phyloP scores from a whole-genome alignment of 2,888 invertebrate genomes.

The Acanthosepion pharaonis region DNA sequence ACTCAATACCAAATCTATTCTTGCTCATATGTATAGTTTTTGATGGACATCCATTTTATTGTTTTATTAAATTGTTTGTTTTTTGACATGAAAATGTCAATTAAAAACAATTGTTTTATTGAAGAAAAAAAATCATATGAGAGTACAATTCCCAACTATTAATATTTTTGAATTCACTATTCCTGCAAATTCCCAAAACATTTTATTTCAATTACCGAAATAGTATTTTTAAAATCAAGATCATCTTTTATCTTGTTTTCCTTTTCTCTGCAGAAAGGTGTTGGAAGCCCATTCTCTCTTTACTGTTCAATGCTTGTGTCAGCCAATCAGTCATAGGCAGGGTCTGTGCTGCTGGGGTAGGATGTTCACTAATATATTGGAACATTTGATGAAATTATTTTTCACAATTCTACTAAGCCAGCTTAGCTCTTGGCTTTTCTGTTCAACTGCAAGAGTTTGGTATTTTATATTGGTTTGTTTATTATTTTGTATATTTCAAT shows the following conservation, averaged over 20 bases:
- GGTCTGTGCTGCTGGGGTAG: not conserved
- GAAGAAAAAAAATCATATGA: no score
- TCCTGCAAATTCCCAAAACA: not conserved
- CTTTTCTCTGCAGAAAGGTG: not conserved
- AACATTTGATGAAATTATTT: not conserved
- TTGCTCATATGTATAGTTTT: no score
- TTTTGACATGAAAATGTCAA: no score
- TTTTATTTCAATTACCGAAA: not conserved
- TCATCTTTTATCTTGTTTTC: not conserved
- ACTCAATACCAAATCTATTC: no score
- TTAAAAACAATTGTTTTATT: no score
- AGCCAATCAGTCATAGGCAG: not conserved
- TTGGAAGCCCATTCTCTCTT: not conserved
- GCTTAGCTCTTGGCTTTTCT: not conserved
- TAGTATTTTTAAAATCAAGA: not conserved
- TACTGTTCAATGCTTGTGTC: not conserved
- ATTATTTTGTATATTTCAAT: no score
- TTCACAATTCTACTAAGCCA: not conserved
- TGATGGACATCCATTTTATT: no score
- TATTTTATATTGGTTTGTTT: not conserved
- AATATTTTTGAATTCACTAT: no score
- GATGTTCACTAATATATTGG: not conserved
- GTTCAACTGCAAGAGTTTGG: not conserved
- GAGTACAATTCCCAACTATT: no score
- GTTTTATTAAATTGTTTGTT: no score